Percentiles rank a stretch among this genome's conserved stretches.
Conservation (phyloP, 2,888 invertebrate species). For the Oscheius sp. region DNA sequence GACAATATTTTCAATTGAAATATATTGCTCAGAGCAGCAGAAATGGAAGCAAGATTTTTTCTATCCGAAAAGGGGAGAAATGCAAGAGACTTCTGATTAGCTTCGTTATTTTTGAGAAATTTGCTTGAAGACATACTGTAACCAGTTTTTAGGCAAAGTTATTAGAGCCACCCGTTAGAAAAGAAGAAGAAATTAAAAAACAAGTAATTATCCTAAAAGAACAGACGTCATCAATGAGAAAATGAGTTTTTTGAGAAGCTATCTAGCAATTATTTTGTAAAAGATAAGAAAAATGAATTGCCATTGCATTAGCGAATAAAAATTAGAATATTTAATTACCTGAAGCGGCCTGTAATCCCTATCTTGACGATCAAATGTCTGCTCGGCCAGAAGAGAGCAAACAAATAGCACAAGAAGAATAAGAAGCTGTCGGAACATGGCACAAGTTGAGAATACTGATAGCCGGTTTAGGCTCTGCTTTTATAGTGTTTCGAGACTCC, state of each 20-base stretch:
- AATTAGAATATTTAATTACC: conserved; percentile 39
- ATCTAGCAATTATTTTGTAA: no score
- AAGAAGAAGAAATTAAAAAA: no score
- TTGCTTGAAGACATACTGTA: no score
- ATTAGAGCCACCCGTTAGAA: no score
- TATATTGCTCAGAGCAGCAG: neutral
- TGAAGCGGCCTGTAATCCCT: conserved; percentile 63
- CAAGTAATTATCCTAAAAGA: neutral
- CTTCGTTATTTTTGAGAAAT: neutral
- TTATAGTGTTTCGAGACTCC: neutral
- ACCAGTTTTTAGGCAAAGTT: no score
- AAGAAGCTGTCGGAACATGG: conserved; percentile 28
- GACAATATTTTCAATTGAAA: no score
- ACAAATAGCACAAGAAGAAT: conserved; percentile 21
- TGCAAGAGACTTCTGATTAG: neutral
- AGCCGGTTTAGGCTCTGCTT: neutral
- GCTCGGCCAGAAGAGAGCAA: conserved; percentile 43
- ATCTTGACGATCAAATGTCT: conserved; percentile 62
- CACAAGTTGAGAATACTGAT: neutral
- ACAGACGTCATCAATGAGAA: neutral
- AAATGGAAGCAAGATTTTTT: neutral
- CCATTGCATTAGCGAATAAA: neutral
- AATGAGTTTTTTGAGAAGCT: neutral
- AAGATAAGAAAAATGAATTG: neutral
- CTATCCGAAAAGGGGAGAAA: neutral